These are phyloP conservation scores for Cebidichthys violaceus DNA, from an alignment of 2,113 vertebrate genomes.

Conservation along the genomic window DNA sequence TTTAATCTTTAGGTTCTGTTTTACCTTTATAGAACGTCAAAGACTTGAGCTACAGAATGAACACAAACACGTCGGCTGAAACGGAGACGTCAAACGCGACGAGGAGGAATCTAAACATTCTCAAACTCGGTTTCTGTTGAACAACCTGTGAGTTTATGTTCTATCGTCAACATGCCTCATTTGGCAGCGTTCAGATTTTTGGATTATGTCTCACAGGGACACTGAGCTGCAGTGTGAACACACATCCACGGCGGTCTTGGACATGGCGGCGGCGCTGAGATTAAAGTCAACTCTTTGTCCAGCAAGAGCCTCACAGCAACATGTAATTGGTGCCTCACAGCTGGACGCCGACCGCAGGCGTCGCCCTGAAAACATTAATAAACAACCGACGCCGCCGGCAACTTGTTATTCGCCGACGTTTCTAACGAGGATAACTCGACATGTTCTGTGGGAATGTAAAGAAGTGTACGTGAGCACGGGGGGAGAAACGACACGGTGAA, in stretches of 20 bases:
- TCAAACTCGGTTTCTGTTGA: neutral
- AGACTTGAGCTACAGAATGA: neutral
- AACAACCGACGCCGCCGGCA: constrained; percentile 26
- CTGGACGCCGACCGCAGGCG: neutral
- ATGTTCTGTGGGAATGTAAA: neutral
- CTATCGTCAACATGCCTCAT: neutral
- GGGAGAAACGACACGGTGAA: neutral
- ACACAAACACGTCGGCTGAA: neutral
- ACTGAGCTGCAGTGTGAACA: neutral
- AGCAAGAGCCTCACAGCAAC: constrained; percentile 42
- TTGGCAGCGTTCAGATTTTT: neutral
- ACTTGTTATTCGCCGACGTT: constrained; percentile 1
- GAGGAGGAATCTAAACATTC: neutral
- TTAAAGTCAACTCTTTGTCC: constrained; percentile 43
- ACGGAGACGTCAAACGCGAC: neutral
- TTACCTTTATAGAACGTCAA: no score
- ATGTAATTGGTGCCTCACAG: constrained; percentile 59
- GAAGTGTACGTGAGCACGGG: neutral
- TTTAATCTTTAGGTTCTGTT: no score
- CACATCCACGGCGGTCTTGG: neutral
- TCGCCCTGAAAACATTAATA: constrained; percentile 17
- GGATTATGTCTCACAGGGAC: neutral
- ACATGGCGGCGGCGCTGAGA: constrained; percentile 9
- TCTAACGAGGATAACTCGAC: neutral
- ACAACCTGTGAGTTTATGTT: neutral